Conservation (phyloP, 2,113 vertebrate genomes). For the Gallinago paraguaiae region DNA sequence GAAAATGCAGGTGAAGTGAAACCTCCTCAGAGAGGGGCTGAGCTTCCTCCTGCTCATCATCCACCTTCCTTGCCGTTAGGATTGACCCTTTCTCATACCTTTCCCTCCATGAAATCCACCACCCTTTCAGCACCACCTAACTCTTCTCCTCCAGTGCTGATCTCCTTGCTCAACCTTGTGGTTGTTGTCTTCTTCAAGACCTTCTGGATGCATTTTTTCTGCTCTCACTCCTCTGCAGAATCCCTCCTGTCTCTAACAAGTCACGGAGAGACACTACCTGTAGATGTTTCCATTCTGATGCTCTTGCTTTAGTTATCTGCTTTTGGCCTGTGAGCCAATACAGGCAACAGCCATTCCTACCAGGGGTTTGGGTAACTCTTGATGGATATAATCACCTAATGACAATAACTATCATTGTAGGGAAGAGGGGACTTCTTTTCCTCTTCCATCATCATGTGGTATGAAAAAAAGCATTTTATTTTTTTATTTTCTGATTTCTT, state of each 20-base stretch:
- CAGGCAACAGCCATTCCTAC: neutral
- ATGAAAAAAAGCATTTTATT: neutral
- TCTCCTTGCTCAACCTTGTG: neutral
- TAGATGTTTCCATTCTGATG: neutral
- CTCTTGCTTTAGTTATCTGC: neutral
- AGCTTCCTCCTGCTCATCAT: neutral
- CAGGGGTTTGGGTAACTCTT: neutral
- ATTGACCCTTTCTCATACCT: neutral
- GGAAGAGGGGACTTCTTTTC: neutral
- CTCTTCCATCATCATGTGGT: neutral
- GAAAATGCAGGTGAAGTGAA: constrained; percentile 45
- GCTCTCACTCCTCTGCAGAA: neutral
- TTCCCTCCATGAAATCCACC: neutral
- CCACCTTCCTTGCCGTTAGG: neutral
- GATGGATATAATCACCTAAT: neutral
- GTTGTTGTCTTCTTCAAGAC: neutral
- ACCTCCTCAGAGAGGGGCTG: neutral
- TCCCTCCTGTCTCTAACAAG: neutral
- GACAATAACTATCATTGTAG: rapidly evolving
- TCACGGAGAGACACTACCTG: too few species aligned
- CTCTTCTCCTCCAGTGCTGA: neutral
- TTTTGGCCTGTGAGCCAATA: neutral
- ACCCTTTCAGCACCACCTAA: neutral
- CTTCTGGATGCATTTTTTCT: neutral
- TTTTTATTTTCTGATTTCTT: neutral